Conservation (phyloP, 2,797 vertebrate species). For the Pampus argenteus region DNA sequence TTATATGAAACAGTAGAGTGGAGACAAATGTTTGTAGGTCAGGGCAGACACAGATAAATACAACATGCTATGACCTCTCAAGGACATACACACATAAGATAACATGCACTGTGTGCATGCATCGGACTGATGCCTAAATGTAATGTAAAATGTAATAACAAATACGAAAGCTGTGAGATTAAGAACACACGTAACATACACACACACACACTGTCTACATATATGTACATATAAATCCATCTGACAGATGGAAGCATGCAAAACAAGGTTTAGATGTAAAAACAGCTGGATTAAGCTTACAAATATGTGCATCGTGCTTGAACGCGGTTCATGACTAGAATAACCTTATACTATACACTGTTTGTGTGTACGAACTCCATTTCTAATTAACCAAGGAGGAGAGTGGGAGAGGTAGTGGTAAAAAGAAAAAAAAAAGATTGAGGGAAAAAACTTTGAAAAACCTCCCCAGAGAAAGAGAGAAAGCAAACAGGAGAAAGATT, state of each 20-base stretch:
- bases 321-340: slow-evolving; percentile 17
- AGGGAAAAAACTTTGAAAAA: background rate
- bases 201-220: slow-evolving; percentile 7
- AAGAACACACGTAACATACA: slow-evolving; percentile 32
- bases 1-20: slow-evolving; percentile 27
- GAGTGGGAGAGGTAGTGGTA: background rate
- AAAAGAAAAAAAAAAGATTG: background rate
- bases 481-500: slow-evolving; percentile 11
- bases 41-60: slow-evolving; percentile 50
- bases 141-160: no score
- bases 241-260: slow-evolving; percentile 38
- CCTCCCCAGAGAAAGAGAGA: slow-evolving; percentile 6
- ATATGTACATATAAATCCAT: slow-evolving; percentile 29
- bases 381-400: background rate
- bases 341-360: slow-evolving; percentile 2
- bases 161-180: slow-evolving; percentile 52
- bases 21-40: slow-evolving; percentile 63
- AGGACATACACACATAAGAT: slow-evolving; percentile 38
- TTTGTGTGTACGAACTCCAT: background rate
- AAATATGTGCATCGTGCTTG: slow-evolving; percentile 15
- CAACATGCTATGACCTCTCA: slow-evolving; percentile 55
- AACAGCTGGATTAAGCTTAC: slow-evolving; percentile 54
- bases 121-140: slow-evolving; percentile 20
- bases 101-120: slow-evolving; percentile 1
- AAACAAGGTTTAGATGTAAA: slow-evolving; percentile 17